Percentiles rank a stretch among this genome's conserved stretches.
Conservation (phyloP, 2,888 invertebrate genomes). For the Stenodema calcarata region DNA sequence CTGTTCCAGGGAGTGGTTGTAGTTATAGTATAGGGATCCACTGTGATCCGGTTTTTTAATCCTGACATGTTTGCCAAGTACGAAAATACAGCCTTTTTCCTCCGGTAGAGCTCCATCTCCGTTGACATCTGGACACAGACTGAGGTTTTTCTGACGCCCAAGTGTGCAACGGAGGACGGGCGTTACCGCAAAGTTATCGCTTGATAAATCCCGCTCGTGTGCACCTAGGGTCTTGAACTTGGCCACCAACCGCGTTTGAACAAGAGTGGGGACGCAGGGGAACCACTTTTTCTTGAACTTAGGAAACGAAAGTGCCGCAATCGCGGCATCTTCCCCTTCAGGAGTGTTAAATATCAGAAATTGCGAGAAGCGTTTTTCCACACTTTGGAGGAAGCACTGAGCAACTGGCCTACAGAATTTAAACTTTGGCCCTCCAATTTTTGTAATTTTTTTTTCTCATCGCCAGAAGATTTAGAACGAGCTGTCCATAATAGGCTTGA, state of each 20-base stretch:
- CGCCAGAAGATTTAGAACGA: neutral
- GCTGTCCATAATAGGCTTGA: conserved; percentile 9
- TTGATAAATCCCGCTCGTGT: no score
- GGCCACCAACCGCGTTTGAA: neutral
- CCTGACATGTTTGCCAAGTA: conserved; percentile 2
- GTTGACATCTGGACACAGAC: no score
- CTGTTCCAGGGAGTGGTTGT: conserved; percentile 56
- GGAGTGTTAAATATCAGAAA: neutral
- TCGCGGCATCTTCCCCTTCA: conserved; percentile 4
- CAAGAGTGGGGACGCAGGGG: neutral
- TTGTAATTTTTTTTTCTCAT: neutral
- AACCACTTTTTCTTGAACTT: conserved; percentile 16
- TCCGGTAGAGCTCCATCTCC: no score
- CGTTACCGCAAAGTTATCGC: no score
- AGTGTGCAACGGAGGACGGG: no score
- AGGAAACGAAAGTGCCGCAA: conserved; percentile 1
- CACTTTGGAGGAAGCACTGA: conserved; percentile 25
- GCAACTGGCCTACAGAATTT: conserved; percentile 25
- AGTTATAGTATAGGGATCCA: neutral
- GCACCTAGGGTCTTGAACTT: neutral
- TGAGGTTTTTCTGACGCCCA: no score
- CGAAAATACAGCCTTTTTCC: no score
- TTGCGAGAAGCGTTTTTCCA: neutral
- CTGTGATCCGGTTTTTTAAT: neutral
- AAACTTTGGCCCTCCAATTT: neutral